Base-by-base conservation (phyloP, 2,113 vertebrate genomes). In the Pleuronectes platessa region DNA sequence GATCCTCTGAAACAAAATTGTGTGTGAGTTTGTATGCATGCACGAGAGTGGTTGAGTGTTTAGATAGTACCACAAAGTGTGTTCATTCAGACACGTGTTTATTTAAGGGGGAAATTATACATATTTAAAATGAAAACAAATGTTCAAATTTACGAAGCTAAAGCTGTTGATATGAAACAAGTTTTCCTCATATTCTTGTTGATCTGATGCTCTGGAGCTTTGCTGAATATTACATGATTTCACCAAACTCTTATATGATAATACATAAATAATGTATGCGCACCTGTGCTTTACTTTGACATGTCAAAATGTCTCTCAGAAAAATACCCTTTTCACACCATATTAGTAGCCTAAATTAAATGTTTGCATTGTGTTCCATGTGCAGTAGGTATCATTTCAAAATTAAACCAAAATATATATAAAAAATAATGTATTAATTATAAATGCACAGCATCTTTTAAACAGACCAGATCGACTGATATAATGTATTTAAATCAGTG, bases 1-100 rank as follows among this genome's bases (percentile, higher is more conserved):
- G 58, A 63, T 42, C 61, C 60, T 63, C 76, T 80, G 31, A 31
- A 6, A 31, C 31, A 31, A 31, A 31, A 31, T 6, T 31, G 42
- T 31, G 61, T 56, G 77, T 76, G 74, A 35, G 70, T 73, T 58
- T 60, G 68, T 35, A 55, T 71, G 70, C 71, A 74, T 87, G 82
- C 0, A 58, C 60, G 85, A 68, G 51, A 26, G 40, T 27, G 47
- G 49, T 4, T 47, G 17, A 49, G 61, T 51, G 47, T 20, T 11
- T 6, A 42, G 40, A 42, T 42, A 42, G 11, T 11, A 42, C 40
- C 40, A 42, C 40, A 42, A 2, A 42, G 12, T 18, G 62, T 37
- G 17, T 56, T 24, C 56, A 27, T 62, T 65, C 21, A 61, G 55
- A 82, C 9, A 63, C 3, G 14, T 27, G 45, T 71, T 68, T 65